Base-by-base conservation (phyloP, 92 coral and sea anemone genomes). In the Pocillopora meandrina region DNA sequence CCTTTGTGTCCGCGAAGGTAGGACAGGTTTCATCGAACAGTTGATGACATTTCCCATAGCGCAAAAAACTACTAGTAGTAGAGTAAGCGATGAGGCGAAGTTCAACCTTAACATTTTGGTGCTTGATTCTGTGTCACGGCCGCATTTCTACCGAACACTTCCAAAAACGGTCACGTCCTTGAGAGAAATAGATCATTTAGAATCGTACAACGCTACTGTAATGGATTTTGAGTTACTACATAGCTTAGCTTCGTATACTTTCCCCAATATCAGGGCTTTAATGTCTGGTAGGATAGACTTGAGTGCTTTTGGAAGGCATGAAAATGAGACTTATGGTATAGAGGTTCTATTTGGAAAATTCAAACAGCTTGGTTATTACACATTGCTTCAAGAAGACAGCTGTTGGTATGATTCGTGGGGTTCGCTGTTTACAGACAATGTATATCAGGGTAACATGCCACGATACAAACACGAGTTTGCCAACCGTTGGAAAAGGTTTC, bases 391-490 rank as follows among this genome's bases (percentile, higher is more conserved):
- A 86, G 98, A 96, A 72, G 98, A 96, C 75, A 96, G 96, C 26
- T 96, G 98, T 35, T 96, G 98, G 98, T 94, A 76, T 56, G 98
- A 96, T 66, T 88, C 91, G 13, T 96, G 98, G 98, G 98, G 98
- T 7, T 94, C 98, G 18, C 82, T 96, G 13, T 93, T 88, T 56
- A 93, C 94, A 5, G 92, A 94, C 74, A 94, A 94, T 67, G 81
- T 90, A 35, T 94, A 85, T 73, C 97, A 94, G 76, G 97, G 95
- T 1, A 81, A 85, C 17, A 77, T 17, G 21, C 98, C 98, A 2
- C 79, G 56, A 35, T 65, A 76, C 23, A 72, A 81, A 17, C 60
- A 85, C 49, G 92, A 90, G 47, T 94, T 94, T 68, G 56, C 82
- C 56, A 84, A 75, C 55, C 77, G 95, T 7, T 96, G 98, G 98